phyloP scores from a whole-genome alignment of 2,888 invertebrate genomes.

The Lasioglossum marginatum region DNA sequence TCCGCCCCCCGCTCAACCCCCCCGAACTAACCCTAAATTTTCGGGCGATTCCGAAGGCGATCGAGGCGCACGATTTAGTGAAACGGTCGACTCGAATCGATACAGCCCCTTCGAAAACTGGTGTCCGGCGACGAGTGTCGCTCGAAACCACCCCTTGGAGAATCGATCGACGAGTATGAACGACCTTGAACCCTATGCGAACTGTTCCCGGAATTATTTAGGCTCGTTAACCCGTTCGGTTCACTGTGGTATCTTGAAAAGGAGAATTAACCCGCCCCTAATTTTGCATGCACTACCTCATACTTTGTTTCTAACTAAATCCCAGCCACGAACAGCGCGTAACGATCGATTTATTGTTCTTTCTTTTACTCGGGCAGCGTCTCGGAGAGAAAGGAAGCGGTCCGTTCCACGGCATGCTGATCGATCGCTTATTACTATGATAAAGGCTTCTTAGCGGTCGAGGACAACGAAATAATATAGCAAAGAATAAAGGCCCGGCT shows the following conservation, averaged over 20 bases:
- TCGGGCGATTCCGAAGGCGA: conserved; percentile 71
- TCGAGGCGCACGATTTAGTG: conserved; percentile 58
- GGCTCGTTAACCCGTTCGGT: background rate
- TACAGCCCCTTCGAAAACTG: conserved; percentile 40
- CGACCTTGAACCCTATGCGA: background rate
- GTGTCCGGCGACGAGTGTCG: conserved; percentile 29
- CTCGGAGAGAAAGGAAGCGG: background rate
- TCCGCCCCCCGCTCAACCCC: conserved; percentile 39
- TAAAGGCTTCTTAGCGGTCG: conserved; percentile 15
- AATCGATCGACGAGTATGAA: background rate
- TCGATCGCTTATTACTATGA: background rate
- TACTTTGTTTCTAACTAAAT: background rate
- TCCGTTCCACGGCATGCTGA: background rate
- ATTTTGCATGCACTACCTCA: background rate
- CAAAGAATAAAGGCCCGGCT: conserved; percentile 58
- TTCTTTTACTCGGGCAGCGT: background rate
- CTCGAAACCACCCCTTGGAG: conserved; percentile 31
- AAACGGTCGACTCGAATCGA: conserved; percentile 54
- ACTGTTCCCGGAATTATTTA: background rate
- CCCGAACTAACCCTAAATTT: conserved; percentile 72
- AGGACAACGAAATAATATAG: conserved; percentile 59
- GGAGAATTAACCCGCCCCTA: background rate
- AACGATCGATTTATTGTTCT: background rate
- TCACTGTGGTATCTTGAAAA: background rate
- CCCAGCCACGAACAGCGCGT: background rate